Base-by-base conservation (phyloP, 2,888 invertebrate genomes). In the Andricus curvator region DNA sequence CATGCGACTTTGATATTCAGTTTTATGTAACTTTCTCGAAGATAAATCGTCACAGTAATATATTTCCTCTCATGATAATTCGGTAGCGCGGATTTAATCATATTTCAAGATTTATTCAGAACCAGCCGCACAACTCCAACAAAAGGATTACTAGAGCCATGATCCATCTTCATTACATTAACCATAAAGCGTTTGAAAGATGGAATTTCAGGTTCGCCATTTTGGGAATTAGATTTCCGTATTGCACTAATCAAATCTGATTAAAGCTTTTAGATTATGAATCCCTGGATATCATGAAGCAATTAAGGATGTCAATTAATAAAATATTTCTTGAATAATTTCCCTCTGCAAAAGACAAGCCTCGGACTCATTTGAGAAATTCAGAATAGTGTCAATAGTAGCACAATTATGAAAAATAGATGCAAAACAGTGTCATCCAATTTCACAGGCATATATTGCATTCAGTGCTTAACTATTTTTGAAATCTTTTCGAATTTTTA, bases 91-190 rank as follows among this genome's bases (percentile, higher is more conserved):
- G 25, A 68, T 48, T 70, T 70, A 29, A 48, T 48, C 56, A n/a
- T 20, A 51, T 70, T 70, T 70, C 68, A 48, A 70, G 68, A 70
- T 70, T 70, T 70, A 70, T 70, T 20, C 68, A 70, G 20, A 25
- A 20, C 48, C 41, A 68, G 48, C 15, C 48, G 4, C 48, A 48
- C 48, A 48, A 68, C 67, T 68, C 44, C 41, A 70, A 70, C 68
- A 70, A 70, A 70, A 70, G 68, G 68, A 70, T 70, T 51, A 70
- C 29, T 29, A 51, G 9, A 48, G 20, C 25, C 48, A 25, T 48
- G 68, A 51, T 70, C 68, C 25, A 51, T 70, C 68, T 70, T 70
- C 68, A 70, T 70, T 70, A 70, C 29, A 70, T 70, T 25, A 70
- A 29, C 68, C 20, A 70, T 70, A 68, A 25, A 70, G 68, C 68